Percentiles rank a stretch among this genome's conserved stretches.
Conservation (phyloP, 2,797 vertebrate genomes). For the Apogon hyalosoma region DNA sequence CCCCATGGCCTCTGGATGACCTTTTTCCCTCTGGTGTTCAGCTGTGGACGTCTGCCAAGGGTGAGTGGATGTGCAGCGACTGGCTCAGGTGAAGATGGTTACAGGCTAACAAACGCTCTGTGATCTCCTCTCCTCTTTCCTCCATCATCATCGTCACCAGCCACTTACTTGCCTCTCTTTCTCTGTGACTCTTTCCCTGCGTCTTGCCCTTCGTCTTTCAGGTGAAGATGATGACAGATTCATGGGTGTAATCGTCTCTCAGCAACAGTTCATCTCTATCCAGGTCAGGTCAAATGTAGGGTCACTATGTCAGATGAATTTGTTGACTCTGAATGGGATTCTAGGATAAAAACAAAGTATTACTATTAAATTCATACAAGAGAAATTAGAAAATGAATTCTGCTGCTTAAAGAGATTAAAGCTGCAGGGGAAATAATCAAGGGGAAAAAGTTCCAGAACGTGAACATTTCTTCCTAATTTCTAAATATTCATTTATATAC, state of each 20-base stretch:
- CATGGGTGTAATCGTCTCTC: constrained; percentile 41
- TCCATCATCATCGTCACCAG: constrained; percentile 30
- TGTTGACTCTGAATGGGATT: not conserved
- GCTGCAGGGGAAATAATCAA: no score
- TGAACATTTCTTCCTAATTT: no score
- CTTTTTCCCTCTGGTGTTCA: constrained; percentile 52
- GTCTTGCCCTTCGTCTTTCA: constrained; percentile 69
- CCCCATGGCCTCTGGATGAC: constrained; percentile 74
- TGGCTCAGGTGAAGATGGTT: constrained; percentile 61
- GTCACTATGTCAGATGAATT: constrained; percentile 20
- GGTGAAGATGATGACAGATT: constrained; percentile 73
- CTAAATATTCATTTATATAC: no score
- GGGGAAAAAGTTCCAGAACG: no score
- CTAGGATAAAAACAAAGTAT: not conserved
- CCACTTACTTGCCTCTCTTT: constrained; percentile 37
- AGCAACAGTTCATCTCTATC: constrained; percentile 64
- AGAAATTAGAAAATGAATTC: no score
- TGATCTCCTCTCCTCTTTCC: constrained; percentile 45
- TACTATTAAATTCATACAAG: not conserved
- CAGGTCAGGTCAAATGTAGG: constrained; percentile 55
- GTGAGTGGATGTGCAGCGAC: constrained; percentile 52
- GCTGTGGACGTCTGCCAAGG: constrained; percentile 60
- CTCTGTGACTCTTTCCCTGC: constrained; percentile 43
- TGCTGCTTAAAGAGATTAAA: no score
- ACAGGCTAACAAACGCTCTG: constrained; percentile 22